A percentile compares a stretch with the other conserved stretches of the same genome.
These are phyloP conservation scores for Drosophila pachea DNA, from an alignment of 1,140 invertebrate species.

Conservation along the genomic window DNA sequence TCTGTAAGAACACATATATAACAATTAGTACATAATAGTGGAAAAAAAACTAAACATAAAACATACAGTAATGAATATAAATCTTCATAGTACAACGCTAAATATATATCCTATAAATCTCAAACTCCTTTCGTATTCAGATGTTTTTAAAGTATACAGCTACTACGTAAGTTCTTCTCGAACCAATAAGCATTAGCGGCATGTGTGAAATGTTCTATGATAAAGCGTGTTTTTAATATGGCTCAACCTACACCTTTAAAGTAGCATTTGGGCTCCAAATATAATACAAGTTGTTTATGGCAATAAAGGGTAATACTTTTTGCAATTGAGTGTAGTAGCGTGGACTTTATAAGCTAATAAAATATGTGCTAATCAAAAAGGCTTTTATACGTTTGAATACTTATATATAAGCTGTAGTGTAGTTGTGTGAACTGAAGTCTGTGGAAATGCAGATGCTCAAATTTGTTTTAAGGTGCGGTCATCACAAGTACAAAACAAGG, in stretches of 20 bases:
- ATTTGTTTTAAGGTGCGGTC: slow-evolving; percentile 26
- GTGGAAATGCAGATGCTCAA: slow-evolving; percentile 43
- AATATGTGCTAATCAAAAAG: too few species aligned
- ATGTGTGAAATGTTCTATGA: background rate
- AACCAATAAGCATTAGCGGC: background rate
- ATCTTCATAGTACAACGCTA: background rate
- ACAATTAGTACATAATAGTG: background rate
- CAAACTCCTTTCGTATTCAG: too few species aligned
- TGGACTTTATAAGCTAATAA: too few species aligned
- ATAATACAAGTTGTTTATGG: too few species aligned
- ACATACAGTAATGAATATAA: background rate
- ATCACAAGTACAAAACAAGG: slow-evolving; percentile 43
- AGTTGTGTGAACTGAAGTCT: slow-evolving; percentile 3
- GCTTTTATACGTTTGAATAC: too few species aligned
- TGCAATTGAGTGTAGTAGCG: too few species aligned
- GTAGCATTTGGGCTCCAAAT: too few species aligned
- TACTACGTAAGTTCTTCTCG: too few species aligned
- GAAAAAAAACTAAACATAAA: background rate
- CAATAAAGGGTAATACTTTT: too few species aligned
- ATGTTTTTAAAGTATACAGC: too few species aligned
- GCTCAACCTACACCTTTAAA: too few species aligned
- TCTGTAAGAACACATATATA: slow-evolving; percentile 52
- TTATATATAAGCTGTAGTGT: background rate
- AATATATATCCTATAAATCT: too few species aligned
- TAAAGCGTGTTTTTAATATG: background rate